These are phyloP conservation scores for Beroe ovata DNA, from an alignment of 37 sponge, comb jelly and placozoan species.

Conservation along the genomic window DNA sequence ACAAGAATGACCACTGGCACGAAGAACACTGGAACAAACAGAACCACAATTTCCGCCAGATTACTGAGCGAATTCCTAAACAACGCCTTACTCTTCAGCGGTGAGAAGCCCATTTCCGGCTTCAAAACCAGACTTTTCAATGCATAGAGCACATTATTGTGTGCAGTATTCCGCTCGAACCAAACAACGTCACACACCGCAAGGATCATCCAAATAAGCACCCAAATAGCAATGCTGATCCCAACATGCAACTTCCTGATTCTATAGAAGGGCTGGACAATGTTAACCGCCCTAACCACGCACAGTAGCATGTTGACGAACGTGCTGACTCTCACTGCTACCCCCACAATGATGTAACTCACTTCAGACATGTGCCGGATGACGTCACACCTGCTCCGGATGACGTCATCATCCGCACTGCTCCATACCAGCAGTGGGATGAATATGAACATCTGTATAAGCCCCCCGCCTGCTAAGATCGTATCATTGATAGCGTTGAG, in stretches of 20 bases:
- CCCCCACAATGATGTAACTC: neutral
- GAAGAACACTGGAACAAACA: neutral
- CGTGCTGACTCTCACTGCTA: neutral
- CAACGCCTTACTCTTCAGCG: neutral
- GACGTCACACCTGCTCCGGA: neutral
- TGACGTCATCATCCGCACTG: neutral
- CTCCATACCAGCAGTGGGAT: neutral
- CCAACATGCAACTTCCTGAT: neutral
- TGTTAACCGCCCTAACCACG: neutral
- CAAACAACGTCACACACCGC: neutral
- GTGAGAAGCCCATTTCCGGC: constrained; percentile 1
- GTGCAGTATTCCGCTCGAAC: neutral
- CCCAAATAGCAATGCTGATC: neutral
- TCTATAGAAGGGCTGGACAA: neutral
- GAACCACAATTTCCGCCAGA: neutral
- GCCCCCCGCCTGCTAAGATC: neutral
- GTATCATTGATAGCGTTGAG: neutral
- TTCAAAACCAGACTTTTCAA: neutral
- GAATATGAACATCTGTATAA: neutral
- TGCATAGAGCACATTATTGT: neutral
- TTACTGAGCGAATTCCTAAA: neutral
- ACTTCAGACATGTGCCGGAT: neutral
- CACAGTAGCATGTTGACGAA: constrained; percentile 25
- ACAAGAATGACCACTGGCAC: neutral
- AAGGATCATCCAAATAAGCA: neutral